phyloP scores from a whole-genome alignment of 2,797 vertebrate species.

The Notolepis coatsorum region DNA sequence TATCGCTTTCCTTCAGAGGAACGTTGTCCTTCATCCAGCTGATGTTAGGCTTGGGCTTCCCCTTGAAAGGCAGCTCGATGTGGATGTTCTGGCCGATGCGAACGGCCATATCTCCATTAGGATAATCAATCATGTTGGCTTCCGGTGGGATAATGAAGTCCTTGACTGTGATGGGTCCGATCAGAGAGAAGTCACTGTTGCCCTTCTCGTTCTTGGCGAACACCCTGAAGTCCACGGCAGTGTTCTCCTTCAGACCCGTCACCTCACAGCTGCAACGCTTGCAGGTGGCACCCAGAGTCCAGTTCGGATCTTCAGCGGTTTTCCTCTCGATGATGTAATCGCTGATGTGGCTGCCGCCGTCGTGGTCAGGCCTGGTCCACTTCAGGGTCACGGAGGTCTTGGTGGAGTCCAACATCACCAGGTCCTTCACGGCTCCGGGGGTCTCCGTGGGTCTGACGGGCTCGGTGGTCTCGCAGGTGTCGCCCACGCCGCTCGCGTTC shows the following conservation, averaged over 20 bases:
- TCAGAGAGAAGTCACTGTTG: slow-evolving; percentile 88
- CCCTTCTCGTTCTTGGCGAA: slow-evolving; percentile 98
- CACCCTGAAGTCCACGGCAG: slow-evolving; percentile 91
- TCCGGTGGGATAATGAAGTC: slow-evolving; percentile 91
- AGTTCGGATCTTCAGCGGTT: slow-evolving; percentile 83
- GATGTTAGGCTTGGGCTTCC: slow-evolving; percentile 92
- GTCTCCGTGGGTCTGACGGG: slow-evolving; percentile 93
- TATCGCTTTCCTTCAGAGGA: slow-evolving; percentile 94
- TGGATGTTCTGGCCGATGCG: slow-evolving; percentile 95
- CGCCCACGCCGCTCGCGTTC: slow-evolving; percentile 95
- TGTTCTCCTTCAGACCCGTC: slow-evolving; percentile 88
- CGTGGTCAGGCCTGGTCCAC: slow-evolving; percentile 95
- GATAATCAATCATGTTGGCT: slow-evolving; percentile 90
- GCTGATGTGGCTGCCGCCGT: slow-evolving; percentile 93
- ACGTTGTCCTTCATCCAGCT: slow-evolving; percentile 95
- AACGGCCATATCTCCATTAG: slow-evolving; percentile 90
- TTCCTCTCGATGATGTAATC: slow-evolving; percentile 95
- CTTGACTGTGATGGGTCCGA: slow-evolving; percentile 91
- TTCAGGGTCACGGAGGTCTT: slow-evolving; percentile 91
- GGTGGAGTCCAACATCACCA: slow-evolving; percentile 92
- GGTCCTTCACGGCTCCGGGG: slow-evolving; percentile 90
- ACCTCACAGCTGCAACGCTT: slow-evolving; percentile 90
- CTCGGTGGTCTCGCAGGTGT: slow-evolving; percentile 89
- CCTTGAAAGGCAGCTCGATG: slow-evolving; percentile 93
- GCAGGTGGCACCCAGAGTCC: slow-evolving; percentile 87